Evolutionary conservation across 2,113 vertebrate genomes (phyloP), one percentile per base, ranked within the genome.

Genomic region (Aegotheles bennettii): DNA sequence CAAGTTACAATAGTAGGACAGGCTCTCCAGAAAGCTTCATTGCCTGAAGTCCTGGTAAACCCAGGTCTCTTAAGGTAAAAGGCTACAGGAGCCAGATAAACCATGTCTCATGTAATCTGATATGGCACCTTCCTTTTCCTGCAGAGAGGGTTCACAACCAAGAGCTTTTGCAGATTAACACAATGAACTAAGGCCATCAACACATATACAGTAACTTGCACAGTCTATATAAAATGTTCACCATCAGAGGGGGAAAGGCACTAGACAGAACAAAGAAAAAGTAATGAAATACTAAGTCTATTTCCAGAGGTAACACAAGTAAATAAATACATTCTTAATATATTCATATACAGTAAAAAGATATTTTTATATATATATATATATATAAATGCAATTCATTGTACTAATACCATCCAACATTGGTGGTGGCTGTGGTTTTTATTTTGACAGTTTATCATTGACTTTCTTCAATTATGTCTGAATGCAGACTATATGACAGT

Each of bases 61-160:
- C 92, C 88, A 84, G 79, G 69, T 21, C 85, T 92, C 85, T 51
- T 93, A 88, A 95, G 90, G 92, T 95, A 83, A 96, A 88, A 86
- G 42, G 90, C 71, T 63, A 92, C 40, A 81, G 35, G 50, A 96
- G 48, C 26, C 79, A 83, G 82, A 93, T 96, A 94, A 93, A 1
- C 83, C 43, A 10, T 10, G 10, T n/a, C 85, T 86, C 63, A 11
- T 79, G 87, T 91, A 97, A 96, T 87, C 76, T 84, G 91, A 93
- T 80, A 84, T 10, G 15, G 11, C 57, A 79, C 69, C 90, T 88
- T 70, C 87, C 64, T 90, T 70, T 38, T 90, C 56, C 51, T 47
- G 29, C 36, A 92, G 47, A 80, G 35, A 77, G 24, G 31, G 59
- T 54, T 94, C 80, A 86, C 35, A 80, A 45, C 59, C 50, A 51